Base-by-base conservation (phyloP, 2,113 vertebrate genomes). In the Speoplatyrhinus poulsoni region DNA sequence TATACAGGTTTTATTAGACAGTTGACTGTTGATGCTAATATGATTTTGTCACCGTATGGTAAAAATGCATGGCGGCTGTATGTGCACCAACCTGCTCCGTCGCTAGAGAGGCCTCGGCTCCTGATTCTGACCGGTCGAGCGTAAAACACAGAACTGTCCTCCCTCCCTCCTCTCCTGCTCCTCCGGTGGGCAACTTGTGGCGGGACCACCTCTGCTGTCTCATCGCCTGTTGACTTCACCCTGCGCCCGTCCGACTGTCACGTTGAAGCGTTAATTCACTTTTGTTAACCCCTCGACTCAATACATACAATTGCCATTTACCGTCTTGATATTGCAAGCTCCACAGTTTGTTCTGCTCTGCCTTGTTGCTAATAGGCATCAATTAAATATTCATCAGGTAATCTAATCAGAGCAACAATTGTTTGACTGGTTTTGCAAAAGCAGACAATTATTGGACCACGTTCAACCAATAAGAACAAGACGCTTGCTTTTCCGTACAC, bases 201-300 rank as follows among this genome's bases (percentile, higher is more conserved):
- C n/a, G 75, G 57, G 55, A 60, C 65, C 1, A 72, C 68, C 10
- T 83, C 57, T 4, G 64, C 67, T 11, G 65, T 79, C 32, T 77
- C 89, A 17, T 92, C 88, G 50, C 93, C 94, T 0, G 91, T 93
- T 8, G 93, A 93, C 83, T 87, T 92, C 46, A 91, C 91, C 60
- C 93, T 84, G 36, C 78, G 82, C 19, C 73, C 72, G 15, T 92
- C 89, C 26, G 70, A 80, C 93, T 94, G 86, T 12, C 72, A 79
- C 12, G 26, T 19, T 19, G 12, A 76, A 69, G 26, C 2, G 79
- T 54, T 58, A 12, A 70, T 0, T 0, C 1, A 58, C 4, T 41
- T 41, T 41, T 41, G 26, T 41, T 7, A 41, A 41, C 36, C 36
- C 36, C 36, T 41, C 7, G 36, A 41, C 36, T 41, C 36, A 6